Conservation (phyloP, 2,888 invertebrate genomes). For the Crepidodera aurea region DNA sequence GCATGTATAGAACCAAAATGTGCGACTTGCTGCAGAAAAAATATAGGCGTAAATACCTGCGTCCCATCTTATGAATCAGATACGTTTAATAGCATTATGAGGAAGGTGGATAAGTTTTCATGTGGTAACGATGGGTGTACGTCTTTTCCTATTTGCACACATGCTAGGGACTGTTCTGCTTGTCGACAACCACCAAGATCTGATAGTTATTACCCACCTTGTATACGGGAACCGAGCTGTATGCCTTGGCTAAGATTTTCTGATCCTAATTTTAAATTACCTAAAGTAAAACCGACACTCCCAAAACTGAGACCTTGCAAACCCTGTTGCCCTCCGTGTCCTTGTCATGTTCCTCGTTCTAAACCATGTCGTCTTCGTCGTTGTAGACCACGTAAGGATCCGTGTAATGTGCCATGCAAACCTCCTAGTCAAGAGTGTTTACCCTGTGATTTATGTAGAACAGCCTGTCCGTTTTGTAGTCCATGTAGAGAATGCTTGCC, state of each 20-base stretch:
- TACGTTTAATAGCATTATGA: slow-evolving; percentile 6
- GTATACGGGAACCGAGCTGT: neutral
- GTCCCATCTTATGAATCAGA: slow-evolving; percentile 8
- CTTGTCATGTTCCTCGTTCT: neutral
- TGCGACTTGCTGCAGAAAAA: no score
- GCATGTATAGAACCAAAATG: no score
- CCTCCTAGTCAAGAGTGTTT: neutral
- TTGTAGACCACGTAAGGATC: neutral
- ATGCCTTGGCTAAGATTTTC: neutral
- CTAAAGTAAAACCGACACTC: no score
- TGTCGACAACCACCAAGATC: neutral
- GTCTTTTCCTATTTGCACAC: neutral
- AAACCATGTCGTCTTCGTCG: neutral
- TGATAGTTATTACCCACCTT: neutral
- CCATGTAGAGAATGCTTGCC: neutral
- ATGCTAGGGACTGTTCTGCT: neutral
- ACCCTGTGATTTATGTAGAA: neutral
- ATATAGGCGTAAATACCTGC: slow-evolving; percentile 1
- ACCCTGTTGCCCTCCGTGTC: neutral
- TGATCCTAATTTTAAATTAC: neutral
- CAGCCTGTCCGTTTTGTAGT: neutral
- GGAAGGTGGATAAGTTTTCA: neutral
- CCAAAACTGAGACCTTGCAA: neutral
- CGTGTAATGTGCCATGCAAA: neutral
- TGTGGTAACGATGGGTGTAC: neutral